These are phyloP conservation scores for Catostomus latipinnis DNA, from an alignment of 2,797 vertebrate species.

Conservation along the genomic window DNA sequence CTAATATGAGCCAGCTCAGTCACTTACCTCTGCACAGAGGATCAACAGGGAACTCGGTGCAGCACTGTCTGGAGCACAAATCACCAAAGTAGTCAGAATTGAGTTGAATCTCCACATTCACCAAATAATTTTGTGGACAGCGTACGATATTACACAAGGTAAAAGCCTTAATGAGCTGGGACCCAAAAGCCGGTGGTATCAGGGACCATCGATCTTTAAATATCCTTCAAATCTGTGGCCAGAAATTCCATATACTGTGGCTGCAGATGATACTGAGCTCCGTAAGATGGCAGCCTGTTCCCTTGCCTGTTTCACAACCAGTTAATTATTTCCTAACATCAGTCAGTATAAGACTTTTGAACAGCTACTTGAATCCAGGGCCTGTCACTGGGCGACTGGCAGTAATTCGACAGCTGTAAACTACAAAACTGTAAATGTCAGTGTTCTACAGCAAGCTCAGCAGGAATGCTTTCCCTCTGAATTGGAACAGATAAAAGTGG, in stretches of 20 bases:
- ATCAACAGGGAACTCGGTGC: background rate
- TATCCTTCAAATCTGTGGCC: background rate
- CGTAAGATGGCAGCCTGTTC: background rate
- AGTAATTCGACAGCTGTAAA: background rate
- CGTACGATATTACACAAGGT: background rate
- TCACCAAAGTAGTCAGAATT: background rate
- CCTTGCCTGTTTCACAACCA: background rate
- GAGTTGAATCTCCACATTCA: background rate
- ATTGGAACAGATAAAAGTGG: no score
- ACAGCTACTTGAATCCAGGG: background rate
- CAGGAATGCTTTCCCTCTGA: no score
- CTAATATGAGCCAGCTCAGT: background rate
- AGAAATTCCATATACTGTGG: background rate
- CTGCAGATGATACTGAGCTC: background rate
- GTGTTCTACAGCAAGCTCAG: no score
- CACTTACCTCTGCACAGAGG: background rate
- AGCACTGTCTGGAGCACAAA: background rate
- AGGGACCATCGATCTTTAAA: conserved; percentile 4
- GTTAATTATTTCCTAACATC: background rate
- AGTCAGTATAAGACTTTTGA: background rate
- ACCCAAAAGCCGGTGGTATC: background rate
- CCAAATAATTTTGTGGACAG: background rate
- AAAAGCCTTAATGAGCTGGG: background rate
- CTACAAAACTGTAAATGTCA: no score
- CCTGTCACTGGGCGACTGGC: no score